These are phyloP conservation scores for Ecdyonurus torrentis DNA, from an alignment of 2,888 invertebrate genomes.

Conservation along the genomic window DNA sequence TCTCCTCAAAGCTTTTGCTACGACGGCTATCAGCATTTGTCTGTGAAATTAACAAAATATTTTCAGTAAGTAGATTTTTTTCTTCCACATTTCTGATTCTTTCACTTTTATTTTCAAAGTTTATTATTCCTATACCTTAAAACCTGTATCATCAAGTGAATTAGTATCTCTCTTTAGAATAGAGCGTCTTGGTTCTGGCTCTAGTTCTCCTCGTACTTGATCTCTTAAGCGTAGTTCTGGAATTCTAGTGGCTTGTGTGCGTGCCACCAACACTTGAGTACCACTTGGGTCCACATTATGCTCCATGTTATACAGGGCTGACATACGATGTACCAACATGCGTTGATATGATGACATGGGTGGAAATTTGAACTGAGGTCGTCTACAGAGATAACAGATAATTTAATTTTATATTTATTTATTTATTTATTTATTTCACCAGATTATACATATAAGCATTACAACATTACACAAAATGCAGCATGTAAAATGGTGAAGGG, in stretches of 20 bases:
- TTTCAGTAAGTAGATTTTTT: too few species aligned
- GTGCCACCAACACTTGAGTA: conserved; percentile 44
- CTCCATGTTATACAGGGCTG: conserved; percentile 85
- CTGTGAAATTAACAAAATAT: too few species aligned
- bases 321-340: conserved; percentile 88
- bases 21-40: conserved; percentile 44
- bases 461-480: too few species aligned
- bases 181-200: conserved; percentile 51
- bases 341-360: conserved; percentile 91
- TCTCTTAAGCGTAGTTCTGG: conserved; percentile 51
- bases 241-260: conserved; percentile 43
- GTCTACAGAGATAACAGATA: conserved; percentile 36
- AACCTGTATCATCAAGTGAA: conserved; percentile 49
- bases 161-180: conserved; percentile 70
- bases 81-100: too few species aligned
- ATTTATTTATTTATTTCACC: too few species aligned
- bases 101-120: too few species aligned
- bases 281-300: conserved; percentile 81
- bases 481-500: too few species aligned
- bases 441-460: too few species aligned
- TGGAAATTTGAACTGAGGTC: conserved; percentile 66
- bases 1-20: conserved; percentile 78
- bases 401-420: background rate
- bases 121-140: conserved; percentile 17
- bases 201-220: conserved; percentile 44